A percentile compares a stretch with the other conserved stretches of the same genome.
These are phyloP conservation scores for Teleogryllus occipitalis DNA, from an alignment of 1,140 invertebrate species.

Conservation along the genomic window DNA sequence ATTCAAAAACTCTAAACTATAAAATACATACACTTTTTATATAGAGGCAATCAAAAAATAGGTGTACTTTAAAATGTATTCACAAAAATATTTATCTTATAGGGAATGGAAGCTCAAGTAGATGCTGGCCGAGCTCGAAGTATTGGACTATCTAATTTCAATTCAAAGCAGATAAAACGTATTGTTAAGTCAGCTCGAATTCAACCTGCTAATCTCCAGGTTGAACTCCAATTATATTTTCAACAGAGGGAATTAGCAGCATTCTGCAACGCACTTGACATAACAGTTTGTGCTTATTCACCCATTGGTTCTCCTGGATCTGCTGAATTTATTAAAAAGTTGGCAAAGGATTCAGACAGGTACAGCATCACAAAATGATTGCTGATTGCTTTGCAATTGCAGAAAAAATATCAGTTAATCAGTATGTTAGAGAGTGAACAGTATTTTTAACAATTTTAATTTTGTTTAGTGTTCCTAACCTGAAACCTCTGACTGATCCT, in stretches of 20 bases:
- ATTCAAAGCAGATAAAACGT: slow-evolving; percentile 53
- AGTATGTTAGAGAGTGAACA: too few relatives aligned
- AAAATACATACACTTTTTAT: too few relatives aligned
- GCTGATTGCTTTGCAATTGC: too few relatives aligned
- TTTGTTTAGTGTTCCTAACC: neutral
- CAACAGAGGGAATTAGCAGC: slow-evolving; percentile 67
- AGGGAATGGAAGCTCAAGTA: slow-evolving; percentile 63
- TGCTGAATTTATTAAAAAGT: slow-evolving; percentile 37
- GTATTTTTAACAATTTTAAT: neutral
- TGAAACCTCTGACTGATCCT: slow-evolving; percentile 18
- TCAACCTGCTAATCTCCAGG: slow-evolving; percentile 61
- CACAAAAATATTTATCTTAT: neutral
- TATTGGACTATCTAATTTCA: slow-evolving; percentile 77
- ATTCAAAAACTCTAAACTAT: too few relatives aligned
- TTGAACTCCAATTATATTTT: slow-evolving; percentile 75
- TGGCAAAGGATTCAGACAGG: neutral
- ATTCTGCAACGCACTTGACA: slow-evolving; percentile 61
- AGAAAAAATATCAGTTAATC: too few relatives aligned
- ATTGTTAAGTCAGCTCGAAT: slow-evolving; percentile 55
- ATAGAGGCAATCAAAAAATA: too few relatives aligned
- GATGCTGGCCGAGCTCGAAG: slow-evolving; percentile 44
- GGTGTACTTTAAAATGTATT: too few relatives aligned
- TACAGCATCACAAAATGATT: too few relatives aligned
- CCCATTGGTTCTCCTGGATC: slow-evolving; percentile 67
- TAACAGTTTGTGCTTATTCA: slow-evolving; percentile 72